A percentile compares a stretch with the other conserved stretches of the same genome.
Evolutionary conservation across 2,888 invertebrate genomes (phyloP).

Genomic region (Scaptomyza reducta): DNA sequence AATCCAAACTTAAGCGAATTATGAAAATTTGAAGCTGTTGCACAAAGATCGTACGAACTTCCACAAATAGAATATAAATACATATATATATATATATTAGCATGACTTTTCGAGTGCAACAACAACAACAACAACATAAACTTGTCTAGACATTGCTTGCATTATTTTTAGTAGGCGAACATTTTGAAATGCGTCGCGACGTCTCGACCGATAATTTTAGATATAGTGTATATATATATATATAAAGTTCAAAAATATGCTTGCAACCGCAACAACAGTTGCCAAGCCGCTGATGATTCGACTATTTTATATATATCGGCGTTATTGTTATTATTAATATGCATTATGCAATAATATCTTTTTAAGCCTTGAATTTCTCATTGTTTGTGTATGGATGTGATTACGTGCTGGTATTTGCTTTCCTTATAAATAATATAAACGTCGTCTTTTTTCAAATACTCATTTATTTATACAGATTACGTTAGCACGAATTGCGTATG

Average conservation of each 20-base stretch:
- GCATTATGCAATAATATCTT: slow-evolving; percentile 16
- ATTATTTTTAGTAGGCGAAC: slow-evolving; percentile 40
- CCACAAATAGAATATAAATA: slow-evolving; percentile 53
- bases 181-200: slow-evolving; percentile 68
- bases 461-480: background rate
- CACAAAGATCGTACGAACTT: background rate
- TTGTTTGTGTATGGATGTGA: background rate
- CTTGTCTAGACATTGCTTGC: slow-evolving; percentile 64
- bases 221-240: slow-evolving; percentile 1
- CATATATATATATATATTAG: background rate
- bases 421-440: background rate
- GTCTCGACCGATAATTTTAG: slow-evolving; percentile 66
- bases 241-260: slow-evolving; percentile 56
- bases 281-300: slow-evolving; percentile 36
- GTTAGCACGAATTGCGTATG: background rate
- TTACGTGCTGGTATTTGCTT: slow-evolving; percentile 64
- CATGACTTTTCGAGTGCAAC: slow-evolving; percentile 28
- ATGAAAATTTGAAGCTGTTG: slow-evolving; percentile 37
- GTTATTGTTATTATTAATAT: slow-evolving; percentile 2
- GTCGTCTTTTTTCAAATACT: background rate
- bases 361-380: background rate
- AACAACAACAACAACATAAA: slow-evolving; percentile 6
- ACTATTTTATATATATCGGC: slow-evolving; percentile 18
- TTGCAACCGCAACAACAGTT: slow-evolving; percentile 17
- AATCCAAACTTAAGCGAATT: slow-evolving; percentile 28